Percentiles rank a stretch among this genome's conserved stretches.
Evolutionary conservation across 1,140 invertebrate species (phyloP).

Genomic region (Sycophaga agraensis): DNA sequence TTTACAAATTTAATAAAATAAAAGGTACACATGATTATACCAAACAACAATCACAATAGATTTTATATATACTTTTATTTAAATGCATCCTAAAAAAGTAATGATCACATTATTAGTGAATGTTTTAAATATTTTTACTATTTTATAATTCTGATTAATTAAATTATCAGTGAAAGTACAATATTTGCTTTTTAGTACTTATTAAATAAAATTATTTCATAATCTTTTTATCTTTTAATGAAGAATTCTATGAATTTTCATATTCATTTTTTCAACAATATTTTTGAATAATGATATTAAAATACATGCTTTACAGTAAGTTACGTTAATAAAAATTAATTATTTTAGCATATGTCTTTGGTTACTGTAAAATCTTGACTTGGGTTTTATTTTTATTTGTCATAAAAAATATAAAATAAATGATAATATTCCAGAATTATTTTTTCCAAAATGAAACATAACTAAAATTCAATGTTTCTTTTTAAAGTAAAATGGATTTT

Average conservation of each 20-base stretch:
- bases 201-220: too few relatives aligned
- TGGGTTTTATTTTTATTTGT: neutral
- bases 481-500: neutral
- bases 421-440: neutral
- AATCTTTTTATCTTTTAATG: too few relatives aligned
- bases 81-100: slow-evolving; percentile 11
- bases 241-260: too few relatives aligned
- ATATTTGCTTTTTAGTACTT: too few relatives aligned
- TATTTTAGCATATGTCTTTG: slow-evolving; percentile 4
- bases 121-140: slow-evolving; percentile 1
- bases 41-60: slow-evolving; percentile 14
- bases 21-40: slow-evolving; percentile 14
- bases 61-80: slow-evolving; percentile 7
- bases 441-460: slow-evolving; percentile 10
- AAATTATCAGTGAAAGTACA: too few relatives aligned
- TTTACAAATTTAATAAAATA: slow-evolving; percentile 23
- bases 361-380: neutral
- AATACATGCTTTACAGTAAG: too few relatives aligned
- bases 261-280: too few relatives aligned
- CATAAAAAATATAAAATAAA: slow-evolving; percentile 4
- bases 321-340: too few relatives aligned
- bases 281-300: too few relatives aligned
- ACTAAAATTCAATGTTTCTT: neutral
- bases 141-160: too few relatives aligned
- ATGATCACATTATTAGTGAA: slow-evolving; percentile 1